phyloP scores from a whole-genome alignment of 1,140 invertebrate species.

The Gyrodactylus bullatarudis region DNA sequence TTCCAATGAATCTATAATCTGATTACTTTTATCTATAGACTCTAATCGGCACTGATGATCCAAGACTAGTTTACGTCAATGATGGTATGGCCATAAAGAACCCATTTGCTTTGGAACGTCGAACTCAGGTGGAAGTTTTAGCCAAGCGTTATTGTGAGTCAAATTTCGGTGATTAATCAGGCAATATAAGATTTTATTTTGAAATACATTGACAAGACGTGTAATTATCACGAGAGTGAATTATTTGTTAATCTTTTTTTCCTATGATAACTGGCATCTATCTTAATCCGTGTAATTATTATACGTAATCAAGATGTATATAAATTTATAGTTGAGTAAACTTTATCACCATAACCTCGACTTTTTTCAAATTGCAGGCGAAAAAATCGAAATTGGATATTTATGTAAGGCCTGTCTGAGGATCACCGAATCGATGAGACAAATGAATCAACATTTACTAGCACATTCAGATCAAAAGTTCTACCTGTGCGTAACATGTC shows the following conservation, averaged over 20 bases:
- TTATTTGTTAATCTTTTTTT: too few relatives aligned
- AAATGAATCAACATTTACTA: conserved; percentile 72
- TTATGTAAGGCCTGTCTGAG: neutral
- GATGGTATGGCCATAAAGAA: neutral
- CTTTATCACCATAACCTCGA: too few relatives aligned
- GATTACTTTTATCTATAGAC: neutral
- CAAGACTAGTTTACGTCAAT: neutral
- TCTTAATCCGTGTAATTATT: too few relatives aligned
- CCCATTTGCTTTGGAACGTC: neutral
- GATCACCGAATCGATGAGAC: neutral
- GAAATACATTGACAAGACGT: too few relatives aligned
- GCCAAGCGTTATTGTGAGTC: neutral
- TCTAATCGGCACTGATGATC: neutral
- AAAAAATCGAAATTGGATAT: neutral
- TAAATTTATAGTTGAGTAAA: too few relatives aligned
- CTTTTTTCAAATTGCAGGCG: too few relatives aligned
- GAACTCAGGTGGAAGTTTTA: neutral
- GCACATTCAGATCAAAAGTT: conserved; percentile 91
- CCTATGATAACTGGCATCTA: too few relatives aligned
- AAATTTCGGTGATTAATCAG: too few relatives aligned
- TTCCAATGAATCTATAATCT: too few relatives aligned
- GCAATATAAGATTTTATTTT: too few relatives aligned
- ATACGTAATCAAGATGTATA: too few relatives aligned
- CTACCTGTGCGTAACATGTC: conserved; percentile 90
- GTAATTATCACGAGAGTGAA: too few relatives aligned